Evolutionary conservation across 2,888 invertebrate species (phyloP), one percentile per base, ranked within the genome.

Genomic region (Clistopyga incitator): DNA sequence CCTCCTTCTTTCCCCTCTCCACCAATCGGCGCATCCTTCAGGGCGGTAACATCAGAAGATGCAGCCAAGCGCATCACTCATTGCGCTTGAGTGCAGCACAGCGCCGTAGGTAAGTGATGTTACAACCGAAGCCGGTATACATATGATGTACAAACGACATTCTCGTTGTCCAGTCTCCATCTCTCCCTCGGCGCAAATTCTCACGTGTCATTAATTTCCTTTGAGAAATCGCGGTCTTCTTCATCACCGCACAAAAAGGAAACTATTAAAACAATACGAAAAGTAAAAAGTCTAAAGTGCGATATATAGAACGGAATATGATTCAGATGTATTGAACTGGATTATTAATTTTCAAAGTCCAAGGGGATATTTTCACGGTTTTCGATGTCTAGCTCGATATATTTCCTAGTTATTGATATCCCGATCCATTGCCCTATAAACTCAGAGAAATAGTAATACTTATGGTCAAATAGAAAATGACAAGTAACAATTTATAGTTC

Each of bases 41-140:
- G 20, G 1, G 47, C 68, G 47, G 47, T 29, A 68, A 68, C 68
- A 68, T 68, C 68, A 68, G 25, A 68, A 47, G 68, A 50, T 34
- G 50, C 15, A 67, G 23, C 64, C 18, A 38, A 18, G 20, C 45
- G 23, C 42, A 38, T 47, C 47, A 18, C 45, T 23, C 65, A 23
- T 50, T 47, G 50, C 50, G 25, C 29, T 29, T n/a, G 29, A 25
- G 20, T 18, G 50, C 18, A 38, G 25, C 67, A 47, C 25, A 25
- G 67, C 25, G 47, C 45, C 67, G n/a, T 25, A 50, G 50, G 18
- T n/a, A 25, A 50, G 68, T 29, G 50, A 47, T 68, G 68, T 68
- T 50, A 29, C 23, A 29, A 10, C 47, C 50, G 65, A 18, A 15
- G 65, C 45, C 42, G 6, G 34, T 45, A 50, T 10, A 25, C 47